phyloP scores from a whole-genome alignment of 2,888 invertebrate genomes.

The Dilophus febrilis region DNA sequence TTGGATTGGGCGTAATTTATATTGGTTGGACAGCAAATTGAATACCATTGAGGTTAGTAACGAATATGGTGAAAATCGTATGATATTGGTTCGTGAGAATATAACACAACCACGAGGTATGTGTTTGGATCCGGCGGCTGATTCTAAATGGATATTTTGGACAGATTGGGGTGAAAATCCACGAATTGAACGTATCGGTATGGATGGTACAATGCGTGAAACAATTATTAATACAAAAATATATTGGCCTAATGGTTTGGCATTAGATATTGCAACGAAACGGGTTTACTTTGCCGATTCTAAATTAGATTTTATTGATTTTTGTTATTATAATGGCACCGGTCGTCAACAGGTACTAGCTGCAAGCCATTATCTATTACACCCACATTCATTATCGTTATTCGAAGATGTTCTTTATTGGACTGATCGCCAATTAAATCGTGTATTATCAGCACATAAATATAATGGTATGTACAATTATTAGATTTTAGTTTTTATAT shows the following conservation, averaged over 20 bases:
- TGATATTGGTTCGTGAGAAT: slow-evolving; percentile 79
- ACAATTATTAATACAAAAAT: slow-evolving; percentile 85
- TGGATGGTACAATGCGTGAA: slow-evolving; percentile 80
- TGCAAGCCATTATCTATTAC: slow-evolving; percentile 78
- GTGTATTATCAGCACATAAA: slow-evolving; percentile 81
- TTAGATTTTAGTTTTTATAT: too few relatives aligned
- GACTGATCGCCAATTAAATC: slow-evolving; percentile 86
- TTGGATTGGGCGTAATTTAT: slow-evolving; percentile 90
- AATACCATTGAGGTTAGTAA: slow-evolving; percentile 87
- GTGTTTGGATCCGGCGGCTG: slow-evolving; percentile 85
- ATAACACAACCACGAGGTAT: slow-evolving; percentile 93
- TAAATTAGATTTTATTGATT: slow-evolving; percentile 93
- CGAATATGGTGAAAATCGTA: slow-evolving; percentile 65
- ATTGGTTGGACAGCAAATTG: slow-evolving; percentile 91
- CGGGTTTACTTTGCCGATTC: slow-evolving; percentile 95
- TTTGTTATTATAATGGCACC: slow-evolving; percentile 89
- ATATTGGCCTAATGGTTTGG: slow-evolving; percentile 97
- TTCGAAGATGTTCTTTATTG: slow-evolving; percentile 95
- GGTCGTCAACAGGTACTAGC: slow-evolving; percentile 77
- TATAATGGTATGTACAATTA: too few relatives aligned
- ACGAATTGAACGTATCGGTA: slow-evolving; percentile 82
- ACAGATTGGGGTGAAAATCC: slow-evolving; percentile 99
- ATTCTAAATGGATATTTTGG: slow-evolving; percentile 86
- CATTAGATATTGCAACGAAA: slow-evolving; percentile 82
- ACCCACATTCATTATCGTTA: slow-evolving; percentile 86